Base-by-base conservation (phyloP, 2,113 vertebrate genomes). In the Sarotherodon lohbergeri region DNA sequence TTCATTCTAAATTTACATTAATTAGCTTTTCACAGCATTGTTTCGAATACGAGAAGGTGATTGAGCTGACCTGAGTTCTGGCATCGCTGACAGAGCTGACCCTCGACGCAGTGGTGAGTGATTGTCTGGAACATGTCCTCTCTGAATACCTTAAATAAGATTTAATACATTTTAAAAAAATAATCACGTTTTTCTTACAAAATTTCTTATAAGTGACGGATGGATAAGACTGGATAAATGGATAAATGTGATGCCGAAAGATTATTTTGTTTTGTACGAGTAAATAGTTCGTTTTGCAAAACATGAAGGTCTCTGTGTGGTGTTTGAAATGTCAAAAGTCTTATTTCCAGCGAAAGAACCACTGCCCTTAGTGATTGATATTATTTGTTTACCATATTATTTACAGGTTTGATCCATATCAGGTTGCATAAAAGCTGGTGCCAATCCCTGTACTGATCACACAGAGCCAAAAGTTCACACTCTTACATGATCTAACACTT, bases 131-230 rank as follows among this genome's bases (percentile, higher is more conserved):
- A 46, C 81, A 89, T 3, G 78, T 83, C 82, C 13, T 43, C 27
- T 80, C 91, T 79, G 89, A 84, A 68, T 83, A 86, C 17, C 94
- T 95, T 9, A 4, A 90, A 84, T 10, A 6, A 66, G 14, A 90
- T 63, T 29, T 19, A 19, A 81, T 46, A 68, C 0, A 68, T 68
- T 68, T 68, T 8, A 0, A 5, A 68, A 39, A n/a, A 66, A 0
- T 66, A 7, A 66, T n/a, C 32, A n/a, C 11, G 1, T 54, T 13
- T 39, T 48, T 63, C 5, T 68, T 50, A 11, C 56, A 1, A 76
- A 2, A 24, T 48, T 29, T 76, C 3, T 48, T 7, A 19, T 36
- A 3, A 36, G 59, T 63, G 57, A 19, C 29, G 34, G 29, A 61
- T 63, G 29, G 59, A 63, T 63, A 29, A 34, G 34, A 36, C 59